Evolutionary conservation across 2,113 vertebrate species (phyloP).

Genomic region (Drymodes brunneopygia): DNA sequence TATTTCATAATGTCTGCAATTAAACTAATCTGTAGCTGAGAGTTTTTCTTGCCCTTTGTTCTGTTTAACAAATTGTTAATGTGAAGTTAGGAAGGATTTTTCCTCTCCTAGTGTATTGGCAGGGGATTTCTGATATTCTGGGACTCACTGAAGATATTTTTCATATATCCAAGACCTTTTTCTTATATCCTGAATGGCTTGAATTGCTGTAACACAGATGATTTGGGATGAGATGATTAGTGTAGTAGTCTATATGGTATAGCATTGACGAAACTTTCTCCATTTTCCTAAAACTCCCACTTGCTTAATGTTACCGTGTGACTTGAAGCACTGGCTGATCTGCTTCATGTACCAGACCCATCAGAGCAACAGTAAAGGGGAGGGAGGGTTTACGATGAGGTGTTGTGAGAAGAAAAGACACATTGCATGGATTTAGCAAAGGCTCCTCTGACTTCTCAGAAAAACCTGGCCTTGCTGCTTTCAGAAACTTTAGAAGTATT

Average conservation of each 20-base stretch:
- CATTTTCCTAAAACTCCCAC: neutral
- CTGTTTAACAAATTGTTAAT: neutral
- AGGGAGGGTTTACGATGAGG: neutral
- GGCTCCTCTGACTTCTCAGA: neutral
- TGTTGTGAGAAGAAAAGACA: neutral
- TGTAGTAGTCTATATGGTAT: neutral
- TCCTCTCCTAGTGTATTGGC: neutral
- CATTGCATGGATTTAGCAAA: neutral
- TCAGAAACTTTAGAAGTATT: neutral
- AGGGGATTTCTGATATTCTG: neutral
- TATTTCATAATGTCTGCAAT: conserved; percentile 40
- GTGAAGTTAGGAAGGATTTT: neutral
- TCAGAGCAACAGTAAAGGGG: neutral
- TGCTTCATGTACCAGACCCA: neutral
- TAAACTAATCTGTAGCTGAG: conserved; percentile 1
- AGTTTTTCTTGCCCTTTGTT: conserved; percentile 1
- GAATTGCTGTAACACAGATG: neutral
- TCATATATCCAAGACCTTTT: neutral
- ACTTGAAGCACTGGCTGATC: neutral
- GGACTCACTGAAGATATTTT: neutral
- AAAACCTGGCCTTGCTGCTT: neutral
- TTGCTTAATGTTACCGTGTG: neutral
- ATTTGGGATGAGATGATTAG: neutral
- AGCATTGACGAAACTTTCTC: neutral
- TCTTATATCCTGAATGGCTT: neutral